Evolutionary conservation across 92 coral and sea anemone genomes (phyloP).

Genomic region (Virgularia gustaviana): DNA sequence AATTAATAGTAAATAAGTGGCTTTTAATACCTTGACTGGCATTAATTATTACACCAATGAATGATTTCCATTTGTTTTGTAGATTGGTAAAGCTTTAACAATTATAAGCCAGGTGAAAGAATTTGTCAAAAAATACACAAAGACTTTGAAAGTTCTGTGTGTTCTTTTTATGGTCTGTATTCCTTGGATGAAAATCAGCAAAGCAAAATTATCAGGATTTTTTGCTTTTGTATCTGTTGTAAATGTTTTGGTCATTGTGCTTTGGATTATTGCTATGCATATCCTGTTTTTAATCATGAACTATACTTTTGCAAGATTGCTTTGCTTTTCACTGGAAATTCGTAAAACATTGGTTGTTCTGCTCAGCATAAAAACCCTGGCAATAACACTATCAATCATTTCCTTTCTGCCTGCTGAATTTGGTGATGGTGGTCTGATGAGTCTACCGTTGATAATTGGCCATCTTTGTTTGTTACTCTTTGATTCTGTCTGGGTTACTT

Average conservation of each 20-base stretch:
- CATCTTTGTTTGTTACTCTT: constrained; percentile 70
- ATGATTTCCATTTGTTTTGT: neutral
- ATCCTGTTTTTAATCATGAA: constrained; percentile 60
- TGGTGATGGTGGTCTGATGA: constrained; percentile 71
- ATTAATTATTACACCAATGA: neutral
- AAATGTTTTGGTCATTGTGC: constrained; percentile 67
- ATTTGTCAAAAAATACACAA: constrained; percentile 63
- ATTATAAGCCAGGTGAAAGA: constrained; percentile 64
- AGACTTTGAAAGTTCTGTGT: constrained; percentile 66
- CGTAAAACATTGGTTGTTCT: constrained; percentile 69
- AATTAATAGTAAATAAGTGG: neutral
- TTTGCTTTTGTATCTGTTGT: constrained; percentile 57
- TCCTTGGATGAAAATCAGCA: constrained; percentile 96
- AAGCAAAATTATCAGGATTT: constrained; percentile 74
- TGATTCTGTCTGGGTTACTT: constrained; percentile 72
- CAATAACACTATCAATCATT: constrained; percentile 74
- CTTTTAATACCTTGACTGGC: neutral
- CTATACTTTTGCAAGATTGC: constrained; percentile 49
- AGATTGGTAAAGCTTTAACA: constrained; percentile 91
- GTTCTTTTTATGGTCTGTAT: constrained; percentile 68
- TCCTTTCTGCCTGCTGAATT: constrained; percentile 73
- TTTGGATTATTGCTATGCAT: constrained; percentile 86
- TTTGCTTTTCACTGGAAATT: constrained; percentile 61
- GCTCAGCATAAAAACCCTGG: constrained; percentile 86
- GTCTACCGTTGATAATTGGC: constrained; percentile 72